Evolutionary conservation across 2,113 vertebrate genomes (phyloP).

Genomic region (Seriola aureovittata): DNA sequence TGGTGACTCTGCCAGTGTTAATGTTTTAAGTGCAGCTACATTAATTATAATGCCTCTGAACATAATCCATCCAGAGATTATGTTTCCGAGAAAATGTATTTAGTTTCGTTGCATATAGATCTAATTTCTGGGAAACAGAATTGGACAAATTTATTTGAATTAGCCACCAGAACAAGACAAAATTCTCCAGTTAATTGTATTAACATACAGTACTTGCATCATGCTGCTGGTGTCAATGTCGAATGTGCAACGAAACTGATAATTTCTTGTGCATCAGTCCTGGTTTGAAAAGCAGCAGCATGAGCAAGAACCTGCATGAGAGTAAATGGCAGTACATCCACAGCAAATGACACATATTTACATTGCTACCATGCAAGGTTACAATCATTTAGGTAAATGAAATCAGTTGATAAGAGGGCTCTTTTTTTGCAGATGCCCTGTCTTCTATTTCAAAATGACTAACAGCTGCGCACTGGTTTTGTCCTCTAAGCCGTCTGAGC

Average conservation of each 20-base stretch:
- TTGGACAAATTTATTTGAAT: not conserved
- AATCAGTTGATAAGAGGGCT: slow-evolving; percentile 11
- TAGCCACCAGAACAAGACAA: not conserved
- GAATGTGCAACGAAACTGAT: not conserved
- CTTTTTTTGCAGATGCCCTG: not conserved
- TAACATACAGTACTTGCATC: not conserved
- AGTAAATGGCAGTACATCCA: not conserved
- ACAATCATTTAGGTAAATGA: not conserved
- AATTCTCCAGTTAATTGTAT: not conserved
- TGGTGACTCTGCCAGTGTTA: too few species aligned
- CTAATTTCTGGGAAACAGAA: not conserved
- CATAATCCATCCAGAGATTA: not conserved
- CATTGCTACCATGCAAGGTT: not conserved
- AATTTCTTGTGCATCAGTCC: not conserved
- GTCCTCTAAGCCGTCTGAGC: slow-evolving; percentile 36
- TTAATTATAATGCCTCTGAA: too few species aligned
- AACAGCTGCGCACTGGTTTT: slow-evolving; percentile 25
- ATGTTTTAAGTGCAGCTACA: too few species aligned
- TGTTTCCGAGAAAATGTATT: not conserved
- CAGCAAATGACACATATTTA: not conserved
- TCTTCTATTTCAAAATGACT: slow-evolving; percentile 6
- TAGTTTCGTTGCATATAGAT: too few species aligned
- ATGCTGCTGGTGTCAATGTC: not conserved
- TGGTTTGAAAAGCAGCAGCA: too few species aligned
- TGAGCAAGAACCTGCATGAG: not conserved